Percentiles rank a stretch among this genome's conserved stretches.
Evolutionary conservation across 1,140 invertebrate species (phyloP).

Genomic region (Eupeodes corollae): DNA sequence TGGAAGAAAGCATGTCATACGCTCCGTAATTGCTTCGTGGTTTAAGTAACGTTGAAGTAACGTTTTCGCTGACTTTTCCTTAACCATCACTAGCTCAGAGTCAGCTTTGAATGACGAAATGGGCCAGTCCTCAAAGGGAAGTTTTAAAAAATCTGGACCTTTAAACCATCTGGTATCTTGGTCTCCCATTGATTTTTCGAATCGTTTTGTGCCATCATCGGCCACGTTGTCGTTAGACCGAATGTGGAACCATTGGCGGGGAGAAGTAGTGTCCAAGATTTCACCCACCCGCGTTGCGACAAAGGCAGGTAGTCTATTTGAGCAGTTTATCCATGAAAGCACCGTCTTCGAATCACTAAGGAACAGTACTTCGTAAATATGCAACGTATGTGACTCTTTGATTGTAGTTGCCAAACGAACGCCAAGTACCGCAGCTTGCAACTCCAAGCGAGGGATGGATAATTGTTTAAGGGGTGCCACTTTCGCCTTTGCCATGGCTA

Average conservation of each 20-base stretch:
- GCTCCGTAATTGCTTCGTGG: background rate
- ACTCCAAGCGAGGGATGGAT: constrained; percentile 34
- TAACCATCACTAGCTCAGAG: no score
- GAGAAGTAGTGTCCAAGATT: constrained; percentile 13
- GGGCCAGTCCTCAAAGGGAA: background rate
- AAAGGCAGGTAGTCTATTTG: constrained; percentile 7
- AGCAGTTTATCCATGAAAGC: background rate
- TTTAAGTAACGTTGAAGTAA: no score
- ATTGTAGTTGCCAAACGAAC: constrained; percentile 14
- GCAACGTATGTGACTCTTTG: background rate
- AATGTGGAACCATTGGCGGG: constrained; percentile 20
- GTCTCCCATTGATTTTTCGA: background rate
- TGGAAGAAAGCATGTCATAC: background rate
- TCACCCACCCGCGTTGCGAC: constrained; percentile 16
- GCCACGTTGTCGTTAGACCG: constrained; percentile 20
- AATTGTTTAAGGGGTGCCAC: constrained; percentile 26
- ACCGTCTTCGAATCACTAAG: constrained; percentile 1
- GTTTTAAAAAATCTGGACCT: background rate
- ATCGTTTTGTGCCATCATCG: constrained; percentile 10
- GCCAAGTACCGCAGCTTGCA: constrained; percentile 31
- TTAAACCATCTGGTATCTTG: background rate
- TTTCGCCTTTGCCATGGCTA: constrained; percentile 15
- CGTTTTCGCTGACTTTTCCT: no score
- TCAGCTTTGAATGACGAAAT: no score
- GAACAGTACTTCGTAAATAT: background rate